These are phyloP conservation scores for Noctua comes DNA, from an alignment of 2,888 invertebrate genomes.

Conservation along the genomic window DNA sequence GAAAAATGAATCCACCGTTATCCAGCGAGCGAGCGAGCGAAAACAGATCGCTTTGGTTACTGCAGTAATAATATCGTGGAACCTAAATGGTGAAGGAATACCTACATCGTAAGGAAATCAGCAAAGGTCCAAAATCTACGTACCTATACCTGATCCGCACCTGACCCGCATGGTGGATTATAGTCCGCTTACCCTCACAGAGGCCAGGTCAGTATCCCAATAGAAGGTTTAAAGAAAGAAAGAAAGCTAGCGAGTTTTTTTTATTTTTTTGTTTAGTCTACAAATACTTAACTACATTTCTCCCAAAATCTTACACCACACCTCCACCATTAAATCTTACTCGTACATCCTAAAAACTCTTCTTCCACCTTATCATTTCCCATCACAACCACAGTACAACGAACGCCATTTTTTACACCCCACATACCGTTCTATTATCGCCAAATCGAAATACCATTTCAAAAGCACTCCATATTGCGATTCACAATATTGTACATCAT, in stretches of 20 bases:
- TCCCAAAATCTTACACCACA: not conserved
- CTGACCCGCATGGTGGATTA: not conserved
- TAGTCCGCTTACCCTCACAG: not conserved
- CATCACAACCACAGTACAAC: conserved; percentile 5
- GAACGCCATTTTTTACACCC: conserved; percentile 30
- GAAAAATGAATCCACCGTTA: no score
- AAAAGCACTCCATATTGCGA: conserved; percentile 58
- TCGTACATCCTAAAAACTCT: not conserved
- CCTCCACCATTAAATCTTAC: not conserved
- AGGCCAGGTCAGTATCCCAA: not conserved
- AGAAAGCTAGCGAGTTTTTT: no score
- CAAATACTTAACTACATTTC: not conserved
- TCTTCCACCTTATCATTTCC: not conserved
- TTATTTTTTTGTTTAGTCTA: no score
- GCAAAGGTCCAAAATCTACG: no score
- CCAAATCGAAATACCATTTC: conserved; percentile 51
- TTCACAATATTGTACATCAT: conserved; percentile 57
- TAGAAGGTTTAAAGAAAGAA: no score
- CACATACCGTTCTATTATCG: conserved; percentile 47
- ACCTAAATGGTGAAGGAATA: not conserved
- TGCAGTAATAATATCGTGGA: no score
- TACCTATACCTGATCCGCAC: not conserved
- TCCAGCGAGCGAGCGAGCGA: no score
- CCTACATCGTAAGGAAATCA: not conserved
- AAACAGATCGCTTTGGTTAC: no score